Conservation (phyloP, 2,113 vertebrate genomes). For the Megaceryle torquata region DNA sequence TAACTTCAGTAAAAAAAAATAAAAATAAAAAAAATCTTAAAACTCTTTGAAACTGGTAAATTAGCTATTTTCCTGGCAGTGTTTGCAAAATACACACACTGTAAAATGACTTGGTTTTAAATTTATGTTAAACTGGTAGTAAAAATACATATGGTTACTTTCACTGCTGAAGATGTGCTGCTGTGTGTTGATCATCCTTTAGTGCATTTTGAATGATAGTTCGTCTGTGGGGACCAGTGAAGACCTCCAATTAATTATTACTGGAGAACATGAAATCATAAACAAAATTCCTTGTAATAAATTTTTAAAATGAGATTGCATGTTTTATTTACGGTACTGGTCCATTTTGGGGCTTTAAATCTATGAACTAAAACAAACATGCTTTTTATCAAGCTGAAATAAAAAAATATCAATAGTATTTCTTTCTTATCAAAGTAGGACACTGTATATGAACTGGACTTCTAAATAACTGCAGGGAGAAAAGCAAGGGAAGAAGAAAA, state of each 20-base stretch:
- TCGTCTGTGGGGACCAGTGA: conserved; percentile 75
- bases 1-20: background rate
- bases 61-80: conserved; percentile 1
- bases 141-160: conserved; percentile 63
- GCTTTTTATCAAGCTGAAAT: conserved; percentile 73
- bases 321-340: conserved; percentile 85
- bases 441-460: conserved; percentile 68
- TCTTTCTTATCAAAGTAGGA: conserved; percentile 75
- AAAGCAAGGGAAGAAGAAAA: conserved; percentile 21
- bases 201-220: conserved; percentile 76
- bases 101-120: conserved; percentile 24
- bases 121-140: conserved; percentile 56
- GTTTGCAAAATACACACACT: conserved; percentile 28
- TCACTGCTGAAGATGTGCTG: conserved; percentile 53
- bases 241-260: conserved; percentile 87
- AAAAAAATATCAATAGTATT: conserved; percentile 78
- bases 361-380: conserved; percentile 79
- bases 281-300: conserved; percentile 90
- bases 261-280: conserved; percentile 85
- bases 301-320: conserved; percentile 84
- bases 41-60: conserved; percentile 2
- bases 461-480: conserved; percentile 45
- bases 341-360: conserved; percentile 83
- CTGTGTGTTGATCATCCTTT: conserved; percentile 73
- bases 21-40: no score